Evolutionary conservation across 2,113 vertebrate genomes (phyloP).

Genomic region (Nettapus auritus): DNA sequence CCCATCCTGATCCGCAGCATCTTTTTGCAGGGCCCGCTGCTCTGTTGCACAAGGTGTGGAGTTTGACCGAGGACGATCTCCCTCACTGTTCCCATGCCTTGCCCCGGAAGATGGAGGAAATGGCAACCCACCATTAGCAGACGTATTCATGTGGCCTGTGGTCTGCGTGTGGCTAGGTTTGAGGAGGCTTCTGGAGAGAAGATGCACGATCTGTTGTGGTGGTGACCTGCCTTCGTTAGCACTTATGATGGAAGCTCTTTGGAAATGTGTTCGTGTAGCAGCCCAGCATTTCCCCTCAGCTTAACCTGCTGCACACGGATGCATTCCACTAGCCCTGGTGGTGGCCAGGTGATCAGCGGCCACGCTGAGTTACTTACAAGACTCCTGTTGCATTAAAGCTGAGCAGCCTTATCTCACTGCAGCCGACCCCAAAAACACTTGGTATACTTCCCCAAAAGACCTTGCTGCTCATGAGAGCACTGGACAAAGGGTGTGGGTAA

Average conservation of each 20-base stretch:
- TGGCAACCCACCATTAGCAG: neutral
- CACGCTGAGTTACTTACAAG: rapidly evolving
- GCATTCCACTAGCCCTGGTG: rapidly evolving
- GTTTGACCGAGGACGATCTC: neutral
- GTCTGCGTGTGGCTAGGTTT: neutral
- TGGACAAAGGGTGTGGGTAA: neutral
- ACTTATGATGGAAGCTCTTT: neutral
- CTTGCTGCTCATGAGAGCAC: neutral
- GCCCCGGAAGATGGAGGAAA: neutral
- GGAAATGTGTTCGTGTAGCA: neutral
- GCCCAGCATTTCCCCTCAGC: neutral
- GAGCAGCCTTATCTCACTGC: neutral
- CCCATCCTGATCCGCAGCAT: rapidly evolving
- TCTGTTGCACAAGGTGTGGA: rapidly evolving
- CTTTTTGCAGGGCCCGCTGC: rapidly evolving
- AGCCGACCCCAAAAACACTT: neutral
- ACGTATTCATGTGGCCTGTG: neutral
- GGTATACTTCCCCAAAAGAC: neutral
- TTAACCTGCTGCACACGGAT: rapidly evolving
- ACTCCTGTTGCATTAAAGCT: neutral
- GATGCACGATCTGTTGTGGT: neutral
- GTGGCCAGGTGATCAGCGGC: neutral
- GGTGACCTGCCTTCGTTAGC: neutral
- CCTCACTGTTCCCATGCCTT: rapidly evolving
- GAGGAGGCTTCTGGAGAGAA: neutral